Evolutionary conservation across 23 tunicate genomes (phyloP).

Genomic region (Styela plicata): DNA sequence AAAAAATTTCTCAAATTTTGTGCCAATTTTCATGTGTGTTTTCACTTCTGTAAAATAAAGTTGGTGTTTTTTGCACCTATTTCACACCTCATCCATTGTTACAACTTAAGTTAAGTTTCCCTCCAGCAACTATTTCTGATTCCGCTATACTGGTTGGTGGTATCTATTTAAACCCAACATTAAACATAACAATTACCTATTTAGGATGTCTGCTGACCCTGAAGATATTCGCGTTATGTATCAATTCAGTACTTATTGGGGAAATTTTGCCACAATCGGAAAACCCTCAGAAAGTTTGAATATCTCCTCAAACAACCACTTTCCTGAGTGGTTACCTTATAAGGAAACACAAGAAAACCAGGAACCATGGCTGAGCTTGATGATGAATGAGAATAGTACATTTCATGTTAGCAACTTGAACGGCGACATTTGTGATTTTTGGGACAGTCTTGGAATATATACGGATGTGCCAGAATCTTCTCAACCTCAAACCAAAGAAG

Average conservation of each 20-base stretch:
- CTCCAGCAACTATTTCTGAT: too few species aligned
- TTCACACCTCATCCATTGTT: too few species aligned
- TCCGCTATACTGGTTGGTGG: background rate
- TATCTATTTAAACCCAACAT: background rate
- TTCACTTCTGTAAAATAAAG: too few species aligned
- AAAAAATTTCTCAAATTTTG: too few species aligned
- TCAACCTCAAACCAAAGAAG: background rate
- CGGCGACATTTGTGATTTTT: constrained; percentile 58
- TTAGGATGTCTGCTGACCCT: background rate
- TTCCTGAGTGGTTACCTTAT: constrained; percentile 1
- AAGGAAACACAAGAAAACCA: background rate
- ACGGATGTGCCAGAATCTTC: constrained; percentile 16
- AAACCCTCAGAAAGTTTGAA: constrained; percentile 2
- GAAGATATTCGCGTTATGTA: background rate
- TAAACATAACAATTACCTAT: background rate
- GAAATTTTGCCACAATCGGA: constrained; percentile 23
- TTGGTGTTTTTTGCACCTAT: too few species aligned
- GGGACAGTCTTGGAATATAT: constrained; percentile 55
- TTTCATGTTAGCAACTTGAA: constrained; percentile 20
- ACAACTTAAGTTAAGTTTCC: too few species aligned
- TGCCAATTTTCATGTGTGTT: too few species aligned
- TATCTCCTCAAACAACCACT: background rate
- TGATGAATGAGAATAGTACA: constrained; percentile 36
- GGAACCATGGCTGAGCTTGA: constrained; percentile 36
- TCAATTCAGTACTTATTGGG: constrained; percentile 36